phyloP scores from a whole-genome alignment of 92 coral and sea anemone genomes.

The Chrysogorgia sp. region DNA sequence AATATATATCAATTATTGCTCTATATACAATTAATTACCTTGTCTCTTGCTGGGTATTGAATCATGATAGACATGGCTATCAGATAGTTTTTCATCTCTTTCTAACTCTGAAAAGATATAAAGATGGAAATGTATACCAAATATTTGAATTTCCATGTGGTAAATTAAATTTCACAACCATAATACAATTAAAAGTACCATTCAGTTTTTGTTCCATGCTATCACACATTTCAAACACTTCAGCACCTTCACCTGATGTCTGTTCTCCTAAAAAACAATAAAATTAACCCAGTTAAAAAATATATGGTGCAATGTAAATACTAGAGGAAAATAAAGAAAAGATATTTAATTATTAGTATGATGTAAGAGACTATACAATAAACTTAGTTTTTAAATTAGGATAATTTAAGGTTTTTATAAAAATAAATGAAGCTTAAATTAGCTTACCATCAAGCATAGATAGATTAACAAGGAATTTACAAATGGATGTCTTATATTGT shows the following conservation, averaged over 20 bases:
- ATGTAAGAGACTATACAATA: too few species aligned
- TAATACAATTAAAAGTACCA: too few species aligned
- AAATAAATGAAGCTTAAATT: not conserved
- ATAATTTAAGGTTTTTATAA: too few species aligned
- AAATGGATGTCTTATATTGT: constrained; percentile 71
- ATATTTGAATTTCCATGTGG: not conserved
- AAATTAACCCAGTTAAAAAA: not conserved
- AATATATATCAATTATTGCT: too few species aligned
- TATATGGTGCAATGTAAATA: not conserved
- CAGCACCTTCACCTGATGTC: constrained; percentile 79
- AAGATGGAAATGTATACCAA: not conserved
- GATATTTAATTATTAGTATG: too few species aligned
- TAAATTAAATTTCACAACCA: too few species aligned
- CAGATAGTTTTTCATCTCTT: not conserved
- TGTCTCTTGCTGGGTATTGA: not conserved
- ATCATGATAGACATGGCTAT: not conserved
- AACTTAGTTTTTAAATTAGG: too few species aligned
- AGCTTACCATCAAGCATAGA: constrained; percentile 80
- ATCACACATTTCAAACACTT: constrained; percentile 82
- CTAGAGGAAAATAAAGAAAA: too few species aligned
- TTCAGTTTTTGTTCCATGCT: constrained; percentile 71
- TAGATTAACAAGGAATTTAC: constrained; percentile 70
- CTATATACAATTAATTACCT: not conserved
- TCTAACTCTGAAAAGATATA: not conserved
- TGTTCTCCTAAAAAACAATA: constrained; percentile 71